Evolutionary conservation across 2,888 invertebrate genomes (phyloP), one percentile per base, ranked within the genome.

Genomic region (Zootermopsis nevadensis): DNA sequence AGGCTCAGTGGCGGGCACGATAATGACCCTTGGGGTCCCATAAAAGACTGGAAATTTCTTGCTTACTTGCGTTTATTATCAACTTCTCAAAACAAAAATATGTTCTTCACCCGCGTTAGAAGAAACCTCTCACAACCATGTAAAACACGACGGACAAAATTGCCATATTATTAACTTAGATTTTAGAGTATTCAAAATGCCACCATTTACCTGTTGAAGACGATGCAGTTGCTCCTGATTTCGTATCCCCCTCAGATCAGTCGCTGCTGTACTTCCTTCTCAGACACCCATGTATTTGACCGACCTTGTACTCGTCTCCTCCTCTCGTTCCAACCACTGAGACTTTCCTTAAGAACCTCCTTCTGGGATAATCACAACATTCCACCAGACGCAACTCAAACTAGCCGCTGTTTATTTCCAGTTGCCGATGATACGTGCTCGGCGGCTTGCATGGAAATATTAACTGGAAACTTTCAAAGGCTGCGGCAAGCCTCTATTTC

Each of bases 241-340:
- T 22, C 27, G 6, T 31, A 15, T 69, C 31, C 33, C 69, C 15
- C 19, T 69, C 10, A 7, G 69, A 69, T 69, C n/a, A 69, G 31
- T 22, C 1, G 33, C 33, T 8, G 24, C 69, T 31, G n/a, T 69
- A 69, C 33, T 69, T 69, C 69, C 33, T 69, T 30, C 69, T 69
- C 69, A 69, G 33, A 22, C 19, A 12, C 7, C 33, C 69, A 33
- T 33, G 69, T 33, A 69, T 69, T 69, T 69, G 69, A 69, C 69
- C 69, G 69, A 69, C 69, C 69, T 69, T 69, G 69, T 69, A 69
- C 69, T 33, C 33, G 6, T 69, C 67, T 67, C 8, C 19, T 19
- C 67, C 31, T 33, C 69, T 22, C 69, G 33, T 33, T 69, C 33
- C 33, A 33, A 69, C 66, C n/a, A 27, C 31, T 60, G 60, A 60